Evolutionary conservation across 2,113 vertebrate genomes (phyloP), one percentile per base, ranked within the genome.

Genomic region (Crotalus tigris): DNA sequence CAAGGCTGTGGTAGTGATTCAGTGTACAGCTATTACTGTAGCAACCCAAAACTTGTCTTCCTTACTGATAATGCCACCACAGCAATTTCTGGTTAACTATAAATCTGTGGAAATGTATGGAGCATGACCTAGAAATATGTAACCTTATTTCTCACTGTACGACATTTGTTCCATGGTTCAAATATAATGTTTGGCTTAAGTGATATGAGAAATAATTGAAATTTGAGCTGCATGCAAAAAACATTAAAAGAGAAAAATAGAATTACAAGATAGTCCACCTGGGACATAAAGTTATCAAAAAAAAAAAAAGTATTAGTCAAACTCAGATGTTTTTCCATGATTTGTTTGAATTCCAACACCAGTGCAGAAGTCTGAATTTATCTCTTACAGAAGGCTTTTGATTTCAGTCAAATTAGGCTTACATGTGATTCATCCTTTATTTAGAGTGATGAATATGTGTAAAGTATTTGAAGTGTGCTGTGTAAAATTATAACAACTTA

Each of bases 121-220:
- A 81, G 69, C 17, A 6, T 44, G 33, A 39, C 5, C 33, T 44
- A 39, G 75, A 81, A 81, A 81, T 81, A 81, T 1, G 17, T 39
- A 21, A 81, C 1, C 75, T 33, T 29, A 89, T 94, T 89, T 93
- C 92, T 90, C 24, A 54, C 23, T 33, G 23, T 53, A 33, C 24
- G n/a, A 51, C 39, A 54, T 12, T 29, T 87, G 54, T 58, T 87
- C 81, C 23, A 29, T 8, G 15, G 13, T 39, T 55, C n/a, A 58
- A 39, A 29, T 39, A 33, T 12, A 3, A 26, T 39, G 55, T 46
- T 81, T 86, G 24, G 13, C 44, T 87, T 91, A 93, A 81, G 90
- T 90, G 90, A 88, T 29, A 85, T 93, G 90, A 95, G 90, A 94
- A 95, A 93, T 90, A 93, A 94, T 95, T 59, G 39, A 54, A 61